Evolutionary conservation across 2,888 invertebrate genomes (phyloP).

Genomic region (Amphipoea oculea): DNA sequence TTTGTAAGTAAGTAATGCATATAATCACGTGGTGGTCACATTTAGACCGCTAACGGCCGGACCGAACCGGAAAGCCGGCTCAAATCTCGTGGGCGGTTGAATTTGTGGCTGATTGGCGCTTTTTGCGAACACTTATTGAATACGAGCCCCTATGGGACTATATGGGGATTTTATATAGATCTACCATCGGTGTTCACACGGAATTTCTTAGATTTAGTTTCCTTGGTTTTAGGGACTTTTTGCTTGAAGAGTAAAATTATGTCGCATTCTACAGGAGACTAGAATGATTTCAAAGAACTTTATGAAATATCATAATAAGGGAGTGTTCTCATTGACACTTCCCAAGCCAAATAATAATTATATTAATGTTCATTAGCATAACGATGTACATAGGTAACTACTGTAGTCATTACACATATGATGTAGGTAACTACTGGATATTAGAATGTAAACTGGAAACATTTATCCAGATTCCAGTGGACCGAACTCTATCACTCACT

Average conservation of each 20-base stretch:
- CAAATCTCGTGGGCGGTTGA: constrained; percentile 73
- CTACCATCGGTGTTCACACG: constrained; percentile 38
- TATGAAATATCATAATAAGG: not conserved
- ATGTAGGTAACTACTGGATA: not conserved
- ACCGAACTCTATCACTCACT: not conserved
- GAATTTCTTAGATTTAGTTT: constrained; percentile 37
- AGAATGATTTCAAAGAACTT: not conserved
- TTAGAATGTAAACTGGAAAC: not conserved
- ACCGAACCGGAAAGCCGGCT: constrained; percentile 39
- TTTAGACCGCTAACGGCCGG: constrained; percentile 40
- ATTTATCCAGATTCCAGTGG: not conserved
- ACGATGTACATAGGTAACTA: not conserved
- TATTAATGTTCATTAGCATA: not conserved
- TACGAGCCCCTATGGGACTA: constrained; percentile 66
- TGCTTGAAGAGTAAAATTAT: constrained; percentile 14
- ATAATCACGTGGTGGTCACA: constrained; percentile 26
- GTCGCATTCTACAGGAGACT: not conserved
- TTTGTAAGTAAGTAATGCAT: constrained; percentile 13
- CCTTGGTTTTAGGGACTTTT: constrained; percentile 38
- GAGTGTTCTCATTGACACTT: not conserved
- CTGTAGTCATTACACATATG: not conserved
- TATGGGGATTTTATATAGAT: constrained; percentile 57
- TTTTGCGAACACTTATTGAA: constrained; percentile 75
- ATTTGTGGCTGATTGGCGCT: constrained; percentile 71
- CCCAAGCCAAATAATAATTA: not conserved